These are phyloP conservation scores for Chrysotoxum bicinctum DNA, from an alignment of 2,888 invertebrate species.

Conservation along the genomic window DNA sequence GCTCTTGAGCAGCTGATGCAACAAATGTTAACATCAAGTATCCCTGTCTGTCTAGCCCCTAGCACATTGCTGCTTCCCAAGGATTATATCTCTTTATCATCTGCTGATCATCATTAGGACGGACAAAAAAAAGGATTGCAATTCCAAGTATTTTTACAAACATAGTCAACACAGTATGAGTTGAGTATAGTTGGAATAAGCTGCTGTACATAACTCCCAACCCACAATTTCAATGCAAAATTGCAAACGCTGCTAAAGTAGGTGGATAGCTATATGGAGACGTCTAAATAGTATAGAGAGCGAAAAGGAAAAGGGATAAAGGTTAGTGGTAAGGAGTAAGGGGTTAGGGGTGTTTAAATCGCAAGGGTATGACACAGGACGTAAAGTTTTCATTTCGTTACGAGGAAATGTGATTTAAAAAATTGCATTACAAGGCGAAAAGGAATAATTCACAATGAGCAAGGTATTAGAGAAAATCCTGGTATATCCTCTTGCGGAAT, in stretches of 20 bases:
- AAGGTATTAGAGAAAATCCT: conserved; percentile 2
- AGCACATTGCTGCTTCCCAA: background rate
- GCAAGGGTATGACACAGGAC: conserved; percentile 51
- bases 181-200: background rate
- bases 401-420: conserved; percentile 62
- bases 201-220: background rate
- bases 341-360: background rate
- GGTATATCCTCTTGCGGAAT: background rate
- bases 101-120: background rate
- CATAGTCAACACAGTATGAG: background rate
- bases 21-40: conserved; percentile 3
- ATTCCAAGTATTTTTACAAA: conserved; percentile 5
- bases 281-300: background rate
- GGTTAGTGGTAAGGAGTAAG: background rate
- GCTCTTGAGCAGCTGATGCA: conserved; percentile 7
- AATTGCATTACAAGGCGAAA: conserved; percentile 29
- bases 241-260: conserved; percentile 14
- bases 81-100: conserved; percentile 6
- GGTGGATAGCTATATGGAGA: background rate
- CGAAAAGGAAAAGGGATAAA: background rate
- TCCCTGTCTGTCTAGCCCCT: background rate
- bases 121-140: background rate
- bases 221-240: conserved; percentile 36
- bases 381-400: conserved; percentile 46
- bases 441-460: conserved; percentile 17